A percentile compares a stretch with the other conserved stretches of the same genome.
These are phyloP conservation scores for Chironex yamaguchii DNA, from an alignment of 30 jellyfish, hydroid and myxozoan species.

Conservation along the genomic window DNA sequence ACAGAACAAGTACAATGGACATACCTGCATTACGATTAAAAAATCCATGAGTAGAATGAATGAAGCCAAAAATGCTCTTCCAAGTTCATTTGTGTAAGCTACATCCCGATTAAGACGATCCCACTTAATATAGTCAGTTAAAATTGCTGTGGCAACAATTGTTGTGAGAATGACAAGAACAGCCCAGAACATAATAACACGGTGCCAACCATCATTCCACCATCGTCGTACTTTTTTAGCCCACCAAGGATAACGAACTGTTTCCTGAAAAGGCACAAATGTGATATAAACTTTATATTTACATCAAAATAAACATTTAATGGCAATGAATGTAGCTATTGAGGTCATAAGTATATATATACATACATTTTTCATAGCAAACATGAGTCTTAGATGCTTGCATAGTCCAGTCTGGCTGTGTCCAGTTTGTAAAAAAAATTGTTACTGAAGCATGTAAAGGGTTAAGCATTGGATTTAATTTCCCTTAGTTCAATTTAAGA, in stretches of 20 bases:
- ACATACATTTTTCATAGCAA: too few species aligned
- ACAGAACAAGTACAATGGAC: too few species aligned
- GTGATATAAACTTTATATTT: not conserved
- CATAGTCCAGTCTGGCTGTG: too few species aligned
- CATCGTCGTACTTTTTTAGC: constrained; percentile 60
- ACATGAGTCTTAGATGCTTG: too few species aligned
- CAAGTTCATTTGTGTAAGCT: constrained; percentile 89
- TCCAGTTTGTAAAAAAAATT: too few species aligned
- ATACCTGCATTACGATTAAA: constrained; percentile 92
- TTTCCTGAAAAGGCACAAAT: constrained; percentile 37
- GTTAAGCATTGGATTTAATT: too few species aligned
- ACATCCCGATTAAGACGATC: constrained; percentile 80
- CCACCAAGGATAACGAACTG: constrained; percentile 73
- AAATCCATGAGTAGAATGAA: constrained; percentile 89
- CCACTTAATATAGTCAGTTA: constrained; percentile 81
- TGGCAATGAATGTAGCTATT: not conserved
- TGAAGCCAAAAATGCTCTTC: constrained; percentile 90
- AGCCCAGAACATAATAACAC: constrained; percentile 85
- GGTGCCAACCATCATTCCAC: constrained; percentile 91
- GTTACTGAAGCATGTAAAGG: too few species aligned
- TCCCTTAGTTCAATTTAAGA: too few species aligned
- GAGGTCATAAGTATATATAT: too few species aligned
- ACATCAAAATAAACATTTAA: too few species aligned
- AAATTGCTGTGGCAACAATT: constrained; percentile 75
- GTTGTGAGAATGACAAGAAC: constrained; percentile 72